Percentiles rank a stretch among this genome's conserved stretches.
Conservation (phyloP, 2,797 vertebrate species). For the Euthynnus affinis region DNA sequence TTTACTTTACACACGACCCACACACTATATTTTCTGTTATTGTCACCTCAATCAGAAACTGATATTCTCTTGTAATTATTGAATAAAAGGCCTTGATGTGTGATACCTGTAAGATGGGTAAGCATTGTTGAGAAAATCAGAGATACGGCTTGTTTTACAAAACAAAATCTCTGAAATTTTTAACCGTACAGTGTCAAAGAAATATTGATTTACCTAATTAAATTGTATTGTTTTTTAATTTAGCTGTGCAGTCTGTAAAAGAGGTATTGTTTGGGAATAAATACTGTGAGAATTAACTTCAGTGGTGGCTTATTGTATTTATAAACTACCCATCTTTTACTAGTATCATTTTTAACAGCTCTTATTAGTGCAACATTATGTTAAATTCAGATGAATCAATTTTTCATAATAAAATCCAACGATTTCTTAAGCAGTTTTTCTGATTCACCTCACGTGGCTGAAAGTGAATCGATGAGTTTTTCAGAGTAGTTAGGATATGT, state of each 20-base stretch:
- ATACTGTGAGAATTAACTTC: neutral
- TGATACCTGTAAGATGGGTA: conserved; percentile 56
- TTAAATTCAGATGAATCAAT: neutral
- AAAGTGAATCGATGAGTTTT: conserved; percentile 61
- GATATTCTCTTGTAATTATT: conserved; percentile 76
- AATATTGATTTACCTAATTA: conserved; percentile 5
- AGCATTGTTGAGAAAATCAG: conserved; percentile 40
- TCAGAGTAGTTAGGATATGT: conserved; percentile 65
- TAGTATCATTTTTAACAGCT: no score
- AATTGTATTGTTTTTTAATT: conserved; percentile 25
- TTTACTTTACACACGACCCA: conserved; percentile 85
- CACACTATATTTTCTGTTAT: conserved; percentile 81
- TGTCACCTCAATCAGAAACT: conserved; percentile 81
- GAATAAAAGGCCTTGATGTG: conserved; percentile 67
- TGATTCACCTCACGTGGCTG: conserved; percentile 33
- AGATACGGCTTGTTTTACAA: conserved; percentile 49
- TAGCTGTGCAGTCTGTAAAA: neutral
- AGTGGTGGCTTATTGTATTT: neutral
- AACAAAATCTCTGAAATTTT: conserved; percentile 43
- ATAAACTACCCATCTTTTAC: neutral
- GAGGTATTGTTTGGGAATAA: neutral
- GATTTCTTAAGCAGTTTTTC: neutral
- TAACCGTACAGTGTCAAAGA: conserved; percentile 22
- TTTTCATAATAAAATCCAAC: neutral
- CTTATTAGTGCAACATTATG: neutral